phyloP scores from a whole-genome alignment of 2,113 vertebrate genomes.

The Chionodraco myersi region DNA sequence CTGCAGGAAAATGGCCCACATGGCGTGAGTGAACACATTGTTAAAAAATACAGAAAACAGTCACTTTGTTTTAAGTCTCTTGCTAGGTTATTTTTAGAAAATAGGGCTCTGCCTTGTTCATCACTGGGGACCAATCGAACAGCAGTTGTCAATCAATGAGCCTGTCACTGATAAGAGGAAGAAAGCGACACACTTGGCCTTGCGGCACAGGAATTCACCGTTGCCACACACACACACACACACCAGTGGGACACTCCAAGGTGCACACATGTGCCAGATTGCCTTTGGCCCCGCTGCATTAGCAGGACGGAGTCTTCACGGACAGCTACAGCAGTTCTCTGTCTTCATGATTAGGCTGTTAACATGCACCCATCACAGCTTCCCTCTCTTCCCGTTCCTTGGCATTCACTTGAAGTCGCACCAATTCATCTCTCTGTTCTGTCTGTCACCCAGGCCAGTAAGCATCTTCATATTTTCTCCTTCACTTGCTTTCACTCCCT shows the following conservation, averaged over 20 bases:
- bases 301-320: slow-evolving; percentile 35
- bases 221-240: not conserved
- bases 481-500: slow-evolving; percentile 2
- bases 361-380: slow-evolving; percentile 16
- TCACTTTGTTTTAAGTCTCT: slow-evolving; percentile 22
- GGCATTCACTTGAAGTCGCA: slow-evolving; percentile 28
- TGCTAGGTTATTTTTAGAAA: slow-evolving; percentile 49
- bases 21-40: slow-evolving; percentile 32
- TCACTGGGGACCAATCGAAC: slow-evolving; percentile 65
- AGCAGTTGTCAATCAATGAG: slow-evolving; percentile 70
- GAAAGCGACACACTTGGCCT: slow-evolving; percentile 48
- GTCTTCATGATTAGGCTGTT: slow-evolving; percentile 55
- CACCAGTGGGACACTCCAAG: not conserved
- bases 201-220: slow-evolving; percentile 32
- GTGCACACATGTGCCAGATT: slow-evolving; percentile 39
- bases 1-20: slow-evolving; percentile 67
- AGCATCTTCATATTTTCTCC: slow-evolving; percentile 33
- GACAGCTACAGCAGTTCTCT: slow-evolving; percentile 49
- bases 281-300: slow-evolving; percentile 27
- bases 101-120: slow-evolving; percentile 43
- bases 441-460: slow-evolving; percentile 23
- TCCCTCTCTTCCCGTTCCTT: slow-evolving; percentile 27
- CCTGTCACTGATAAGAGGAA: slow-evolving; percentile 66
- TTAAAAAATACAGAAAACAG: slow-evolving; percentile 1
- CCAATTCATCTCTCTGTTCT: slow-evolving; percentile 48